phyloP scores from a whole-genome alignment of 1,140 invertebrate species.

The Chironomus tepperi region DNA sequence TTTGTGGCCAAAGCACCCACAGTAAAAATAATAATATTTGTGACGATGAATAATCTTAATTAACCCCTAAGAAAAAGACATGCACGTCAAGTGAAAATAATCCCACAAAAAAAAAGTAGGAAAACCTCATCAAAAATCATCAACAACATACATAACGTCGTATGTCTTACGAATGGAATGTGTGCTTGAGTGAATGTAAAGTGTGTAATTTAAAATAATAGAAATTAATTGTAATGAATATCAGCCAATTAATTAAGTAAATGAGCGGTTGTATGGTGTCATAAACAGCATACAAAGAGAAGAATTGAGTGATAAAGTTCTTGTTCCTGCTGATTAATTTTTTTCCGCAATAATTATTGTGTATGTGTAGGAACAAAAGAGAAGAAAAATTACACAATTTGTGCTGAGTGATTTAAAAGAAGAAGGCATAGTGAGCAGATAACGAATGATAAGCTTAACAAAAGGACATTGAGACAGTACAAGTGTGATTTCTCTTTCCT shows the following conservation, averaged over 20 bases:
- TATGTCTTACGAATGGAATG: too few species aligned
- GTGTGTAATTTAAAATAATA: conserved; percentile 6
- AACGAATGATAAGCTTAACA: conserved; percentile 2
- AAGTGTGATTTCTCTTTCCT: not conserved
- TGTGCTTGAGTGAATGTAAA: too few species aligned
- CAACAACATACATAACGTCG: too few species aligned
- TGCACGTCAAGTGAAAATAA: not conserved
- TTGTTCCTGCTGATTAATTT: not conserved
- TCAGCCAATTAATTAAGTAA: not conserved
- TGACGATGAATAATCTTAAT: conserved; percentile 2
- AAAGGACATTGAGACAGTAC: not conserved
- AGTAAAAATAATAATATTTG: not conserved
- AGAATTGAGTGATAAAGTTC: not conserved
- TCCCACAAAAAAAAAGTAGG: too few species aligned
- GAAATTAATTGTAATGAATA: conserved; percentile 9
- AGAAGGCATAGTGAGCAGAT: not conserved
- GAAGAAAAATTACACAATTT: not conserved
- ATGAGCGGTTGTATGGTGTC: not conserved
- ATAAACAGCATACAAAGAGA: not conserved
- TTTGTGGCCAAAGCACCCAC: not conserved
- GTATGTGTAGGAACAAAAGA: not conserved
- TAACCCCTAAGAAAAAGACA: not conserved
- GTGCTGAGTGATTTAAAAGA: not conserved
- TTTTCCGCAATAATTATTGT: not conserved
- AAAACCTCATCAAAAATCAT: too few species aligned